Conservation (phyloP, 2,888 invertebrate species). For the Trachelus tabidus region DNA sequence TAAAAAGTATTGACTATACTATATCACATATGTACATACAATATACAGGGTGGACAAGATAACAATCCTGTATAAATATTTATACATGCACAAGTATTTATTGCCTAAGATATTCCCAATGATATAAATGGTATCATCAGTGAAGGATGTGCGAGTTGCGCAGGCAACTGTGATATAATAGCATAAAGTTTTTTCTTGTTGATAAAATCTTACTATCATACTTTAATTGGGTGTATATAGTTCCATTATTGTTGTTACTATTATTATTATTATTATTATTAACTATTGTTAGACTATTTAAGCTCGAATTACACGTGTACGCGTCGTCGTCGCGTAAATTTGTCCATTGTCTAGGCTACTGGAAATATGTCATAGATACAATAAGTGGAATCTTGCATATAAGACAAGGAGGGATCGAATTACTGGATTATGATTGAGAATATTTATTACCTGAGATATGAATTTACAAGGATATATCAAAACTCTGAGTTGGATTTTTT, state of each 20-base stretch:
- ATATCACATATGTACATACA: neutral
- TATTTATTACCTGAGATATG: neutral
- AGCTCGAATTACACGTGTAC: neutral
- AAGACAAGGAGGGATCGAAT: neutral
- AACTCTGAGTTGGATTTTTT: neutral
- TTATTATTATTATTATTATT: conserved; percentile 10
- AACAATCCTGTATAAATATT: conserved; percentile 20
- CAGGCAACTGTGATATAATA: conserved; percentile 60
- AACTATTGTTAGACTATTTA: neutral
- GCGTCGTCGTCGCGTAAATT: neutral
- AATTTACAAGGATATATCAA: neutral
- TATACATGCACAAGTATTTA: conserved; percentile 30
- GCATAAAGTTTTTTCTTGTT: conserved; percentile 41
- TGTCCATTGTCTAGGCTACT: neutral
- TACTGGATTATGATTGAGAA: neutral
- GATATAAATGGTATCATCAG: conserved; percentile 23
- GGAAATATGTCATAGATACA: neutral
- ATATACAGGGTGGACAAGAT: neutral
- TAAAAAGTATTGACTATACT: neutral
- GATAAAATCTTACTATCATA: conserved; percentile 33
- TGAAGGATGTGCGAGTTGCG: conserved; percentile 30
- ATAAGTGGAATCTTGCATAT: neutral
- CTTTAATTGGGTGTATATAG: conserved; percentile 31
- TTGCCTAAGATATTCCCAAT: conserved; percentile 31
- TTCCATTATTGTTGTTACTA: conserved; percentile 17